Percentiles rank a stretch among this genome's conserved stretches.
phyloP scores from a whole-genome alignment of 2,888 invertebrate species.

The Parapristionchus giblindavisi region DNA sequence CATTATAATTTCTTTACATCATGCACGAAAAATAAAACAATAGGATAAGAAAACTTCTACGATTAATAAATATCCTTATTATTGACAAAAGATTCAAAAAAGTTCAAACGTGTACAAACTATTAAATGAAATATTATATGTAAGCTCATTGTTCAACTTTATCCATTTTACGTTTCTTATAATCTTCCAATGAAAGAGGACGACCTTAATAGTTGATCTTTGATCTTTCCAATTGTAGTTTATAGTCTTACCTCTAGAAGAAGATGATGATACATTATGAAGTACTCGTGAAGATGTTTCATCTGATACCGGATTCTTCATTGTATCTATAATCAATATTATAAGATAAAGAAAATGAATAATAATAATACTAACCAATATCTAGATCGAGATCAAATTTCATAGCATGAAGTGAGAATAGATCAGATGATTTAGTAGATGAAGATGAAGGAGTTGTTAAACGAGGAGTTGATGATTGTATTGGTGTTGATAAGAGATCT shows the following conservation, averaged over 20 bases:
- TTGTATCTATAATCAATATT: neutral
- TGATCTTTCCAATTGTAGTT: neutral
- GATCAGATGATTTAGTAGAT: conserved; percentile 26
- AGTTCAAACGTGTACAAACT: too few species aligned
- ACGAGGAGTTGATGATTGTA: neutral
- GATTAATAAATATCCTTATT: neutral
- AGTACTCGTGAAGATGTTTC: neutral
- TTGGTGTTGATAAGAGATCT: conserved; percentile 3
- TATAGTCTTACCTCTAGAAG: neutral
- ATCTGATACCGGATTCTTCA: conserved; percentile 5
- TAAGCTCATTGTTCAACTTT: neutral
- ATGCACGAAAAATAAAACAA: too few species aligned
- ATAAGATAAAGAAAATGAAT: neutral
- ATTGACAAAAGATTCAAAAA: neutral
- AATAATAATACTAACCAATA: neutral
- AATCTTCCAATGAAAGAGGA: conserved; percentile 29
- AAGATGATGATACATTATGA: neutral
- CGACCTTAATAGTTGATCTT: neutral
- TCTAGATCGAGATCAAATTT: conserved; percentile 27
- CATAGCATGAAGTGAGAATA: conserved; percentile 30
- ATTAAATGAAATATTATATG: neutral
- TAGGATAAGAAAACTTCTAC: neutral
- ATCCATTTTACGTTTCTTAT: conserved; percentile 32
- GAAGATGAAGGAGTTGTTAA: neutral
- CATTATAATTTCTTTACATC: too few species aligned